These are phyloP conservation scores for Gonioctena quinquepunctata DNA, from an alignment of 1,140 invertebrate species.

Conservation along the genomic window DNA sequence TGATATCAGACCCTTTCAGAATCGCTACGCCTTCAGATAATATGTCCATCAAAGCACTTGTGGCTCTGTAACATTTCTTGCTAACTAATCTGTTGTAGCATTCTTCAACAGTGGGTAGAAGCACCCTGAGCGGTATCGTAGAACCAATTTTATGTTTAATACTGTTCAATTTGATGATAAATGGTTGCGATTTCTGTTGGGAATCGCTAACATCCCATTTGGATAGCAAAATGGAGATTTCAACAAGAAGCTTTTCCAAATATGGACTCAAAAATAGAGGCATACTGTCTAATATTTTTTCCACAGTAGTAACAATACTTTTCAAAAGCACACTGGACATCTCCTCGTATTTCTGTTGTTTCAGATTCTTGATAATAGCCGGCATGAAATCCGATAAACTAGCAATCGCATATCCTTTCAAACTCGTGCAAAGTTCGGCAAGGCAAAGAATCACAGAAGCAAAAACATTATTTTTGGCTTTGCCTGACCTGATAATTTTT, in stretches of 20 bases:
- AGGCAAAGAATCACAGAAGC: slow-evolving; percentile 79
- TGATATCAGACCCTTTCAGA: slow-evolving; percentile 64
- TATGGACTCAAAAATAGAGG: slow-evolving; percentile 84
- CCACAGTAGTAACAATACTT: slow-evolving; percentile 68
- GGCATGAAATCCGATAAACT: slow-evolving; percentile 80
- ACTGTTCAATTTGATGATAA: slow-evolving; percentile 63
- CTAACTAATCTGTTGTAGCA: slow-evolving; percentile 67
- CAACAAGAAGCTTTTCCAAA: slow-evolving; percentile 72
- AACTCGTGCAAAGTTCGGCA: slow-evolving; percentile 74
- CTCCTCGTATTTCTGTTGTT: slow-evolving; percentile 57
- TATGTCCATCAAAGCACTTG: slow-evolving; percentile 74
- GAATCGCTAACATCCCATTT: slow-evolving; percentile 55
- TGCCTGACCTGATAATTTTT: slow-evolving; percentile 62
- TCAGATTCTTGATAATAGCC: slow-evolving; percentile 67
- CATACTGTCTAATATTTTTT: slow-evolving; percentile 80
- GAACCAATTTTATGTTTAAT: slow-evolving; percentile 71
- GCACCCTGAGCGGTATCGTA: slow-evolving; percentile 71
- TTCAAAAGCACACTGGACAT: slow-evolving; percentile 53
- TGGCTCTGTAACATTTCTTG: slow-evolving; percentile 63
- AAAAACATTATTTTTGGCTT: slow-evolving; percentile 69
- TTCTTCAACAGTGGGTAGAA: slow-evolving; percentile 74
- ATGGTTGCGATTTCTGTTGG: slow-evolving; percentile 60
- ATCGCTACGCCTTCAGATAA: slow-evolving; percentile 70
- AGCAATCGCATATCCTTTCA: slow-evolving; percentile 74
- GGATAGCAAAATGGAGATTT: slow-evolving; percentile 64